Evolutionary conservation across 2,888 invertebrate genomes (phyloP).

Genomic region (Diarsia mendica): DNA sequence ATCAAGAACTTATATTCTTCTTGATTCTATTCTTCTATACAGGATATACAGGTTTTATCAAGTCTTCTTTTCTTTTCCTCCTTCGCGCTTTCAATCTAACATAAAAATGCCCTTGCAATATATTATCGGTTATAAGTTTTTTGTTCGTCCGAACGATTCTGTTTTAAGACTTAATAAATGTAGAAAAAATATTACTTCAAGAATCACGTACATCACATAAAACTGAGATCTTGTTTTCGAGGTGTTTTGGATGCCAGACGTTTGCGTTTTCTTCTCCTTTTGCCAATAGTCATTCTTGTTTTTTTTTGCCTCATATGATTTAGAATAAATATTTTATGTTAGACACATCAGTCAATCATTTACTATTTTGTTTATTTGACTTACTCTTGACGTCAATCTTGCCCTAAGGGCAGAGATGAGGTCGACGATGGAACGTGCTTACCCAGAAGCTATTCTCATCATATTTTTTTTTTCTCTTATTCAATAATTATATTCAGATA

Average conservation of each 20-base stretch:
- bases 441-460: too few species aligned
- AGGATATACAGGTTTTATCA: too few species aligned
- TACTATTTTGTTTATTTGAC: too few species aligned
- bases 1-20: background rate
- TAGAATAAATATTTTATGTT: background rate
- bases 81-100: background rate
- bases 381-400: too few species aligned
- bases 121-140: constrained; percentile 33
- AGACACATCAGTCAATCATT: background rate
- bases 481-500: too few species aligned
- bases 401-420: too few species aligned
- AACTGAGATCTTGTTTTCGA: constrained; percentile 23
- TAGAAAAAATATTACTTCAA: constrained; percentile 36
- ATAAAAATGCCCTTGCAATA: constrained; percentile 16
- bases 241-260: constrained; percentile 17
- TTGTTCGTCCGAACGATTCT: constrained; percentile 23
- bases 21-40: too few species aligned
- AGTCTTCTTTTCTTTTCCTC: too few species aligned
- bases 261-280: constrained; percentile 1
- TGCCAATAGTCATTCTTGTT: background rate
- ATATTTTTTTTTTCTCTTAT: too few species aligned
- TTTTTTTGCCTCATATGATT: constrained; percentile 9
- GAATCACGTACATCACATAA: constrained; percentile 55
- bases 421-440: too few species aligned
- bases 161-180: constrained; percentile 51